phyloP scores from a whole-genome alignment of 2,888 invertebrate genomes.

The Lysandra coridon region DNA sequence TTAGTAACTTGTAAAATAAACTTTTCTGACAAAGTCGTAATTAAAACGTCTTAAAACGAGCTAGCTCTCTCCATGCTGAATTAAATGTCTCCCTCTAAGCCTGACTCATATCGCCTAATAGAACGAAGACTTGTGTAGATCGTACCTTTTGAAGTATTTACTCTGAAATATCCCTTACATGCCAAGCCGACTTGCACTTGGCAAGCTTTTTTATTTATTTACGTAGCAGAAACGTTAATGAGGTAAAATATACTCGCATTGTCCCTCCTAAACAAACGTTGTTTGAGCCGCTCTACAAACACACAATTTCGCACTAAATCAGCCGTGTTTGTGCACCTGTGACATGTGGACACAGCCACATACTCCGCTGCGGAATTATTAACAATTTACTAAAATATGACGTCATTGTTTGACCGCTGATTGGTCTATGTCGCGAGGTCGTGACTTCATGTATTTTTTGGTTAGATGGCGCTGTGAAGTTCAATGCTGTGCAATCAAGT shows the following conservation, averaged over 20 bases:
- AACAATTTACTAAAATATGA: not conserved
- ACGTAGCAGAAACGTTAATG: conserved; percentile 21
- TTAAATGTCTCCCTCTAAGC: no score
- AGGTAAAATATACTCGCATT: conserved; percentile 23
- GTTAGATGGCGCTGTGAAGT: no score
- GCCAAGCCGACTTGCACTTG: not conserved
- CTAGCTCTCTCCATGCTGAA: no score
- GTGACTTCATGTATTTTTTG: no score
- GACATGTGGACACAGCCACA: conserved; percentile 17
- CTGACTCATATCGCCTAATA: no score
- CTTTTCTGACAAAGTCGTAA: no score
- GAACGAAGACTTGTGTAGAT: no score
- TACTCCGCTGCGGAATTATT: not conserved
- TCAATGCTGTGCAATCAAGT: no score
- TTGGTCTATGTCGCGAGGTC: no score
- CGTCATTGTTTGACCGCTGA: not conserved
- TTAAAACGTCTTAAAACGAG: no score
- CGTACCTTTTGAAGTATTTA: no score
- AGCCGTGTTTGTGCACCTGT: conserved; percentile 30
- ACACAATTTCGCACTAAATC: conserved; percentile 26
- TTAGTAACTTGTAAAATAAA: no score
- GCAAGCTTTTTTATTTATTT: conserved; percentile 6
- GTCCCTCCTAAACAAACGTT: conserved; percentile 29
- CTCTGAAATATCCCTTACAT: not conserved
- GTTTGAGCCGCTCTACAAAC: conserved; percentile 26